A percentile compares a stretch with the other conserved stretches of the same genome.
These are phyloP conservation scores for Dunckerocampus dactyliophorus DNA, from an alignment of 2,113 vertebrate species.

Conservation along the genomic window DNA sequence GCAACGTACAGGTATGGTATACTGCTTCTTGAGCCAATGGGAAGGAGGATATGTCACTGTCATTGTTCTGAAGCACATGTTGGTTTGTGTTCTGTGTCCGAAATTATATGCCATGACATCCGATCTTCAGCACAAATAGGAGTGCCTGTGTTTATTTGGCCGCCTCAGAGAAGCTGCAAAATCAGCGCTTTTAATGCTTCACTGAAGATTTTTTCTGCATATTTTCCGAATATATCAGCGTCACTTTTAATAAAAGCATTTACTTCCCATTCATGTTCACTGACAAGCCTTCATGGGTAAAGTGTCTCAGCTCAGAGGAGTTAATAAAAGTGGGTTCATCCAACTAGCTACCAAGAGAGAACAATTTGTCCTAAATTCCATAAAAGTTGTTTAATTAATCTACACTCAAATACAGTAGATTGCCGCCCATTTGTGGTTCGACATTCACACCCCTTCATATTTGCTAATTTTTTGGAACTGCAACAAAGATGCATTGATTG, in stretches of 20 bases:
- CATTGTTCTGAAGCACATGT: not conserved
- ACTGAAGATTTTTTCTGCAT: too few species aligned
- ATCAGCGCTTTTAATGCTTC: not conserved
- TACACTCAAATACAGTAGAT: too few species aligned
- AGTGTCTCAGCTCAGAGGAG: constrained; percentile 1
- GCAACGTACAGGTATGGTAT: not conserved
- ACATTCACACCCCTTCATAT: too few species aligned
- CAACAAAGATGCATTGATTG: not conserved
- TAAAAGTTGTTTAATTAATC: too few species aligned
- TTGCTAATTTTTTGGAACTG: too few species aligned
- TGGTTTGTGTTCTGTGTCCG: not conserved
- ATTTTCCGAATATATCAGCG: not conserved
- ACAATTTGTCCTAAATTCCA: too few species aligned
- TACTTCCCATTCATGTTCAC: not conserved
- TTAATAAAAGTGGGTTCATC: not conserved
- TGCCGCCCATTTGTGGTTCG: too few species aligned
- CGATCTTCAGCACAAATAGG: not conserved
- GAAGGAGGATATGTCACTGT: too few species aligned
- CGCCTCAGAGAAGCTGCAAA: not conserved
- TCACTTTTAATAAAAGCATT: not conserved
- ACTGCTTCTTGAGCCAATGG: too few species aligned
- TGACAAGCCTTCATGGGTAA: constrained; percentile 11
- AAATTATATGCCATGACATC: not conserved
- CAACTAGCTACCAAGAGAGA: too few species aligned
- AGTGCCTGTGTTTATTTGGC: not conserved